A percentile compares a stretch with the other conserved stretches of the same genome.
These are phyloP conservation scores for Chlorodrepanis virens DNA, from an alignment of 2,113 vertebrate genomes.

Conservation along the genomic window DNA sequence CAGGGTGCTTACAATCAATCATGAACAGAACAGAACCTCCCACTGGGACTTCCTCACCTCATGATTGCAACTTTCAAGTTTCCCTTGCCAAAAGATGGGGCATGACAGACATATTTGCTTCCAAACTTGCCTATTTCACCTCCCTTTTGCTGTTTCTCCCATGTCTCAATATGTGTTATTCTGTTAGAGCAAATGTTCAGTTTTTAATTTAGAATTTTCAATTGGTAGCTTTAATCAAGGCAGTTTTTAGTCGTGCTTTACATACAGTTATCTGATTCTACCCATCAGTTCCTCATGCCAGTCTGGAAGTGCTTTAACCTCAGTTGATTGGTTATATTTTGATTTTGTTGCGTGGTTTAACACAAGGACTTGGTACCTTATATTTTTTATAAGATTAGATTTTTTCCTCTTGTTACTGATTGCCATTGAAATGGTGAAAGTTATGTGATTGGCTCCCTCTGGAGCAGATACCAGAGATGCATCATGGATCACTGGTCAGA, in stretches of 20 bases:
- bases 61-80: constrained; percentile 19
- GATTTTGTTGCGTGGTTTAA: constrained; percentile 20
- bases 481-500: constrained; percentile 48
- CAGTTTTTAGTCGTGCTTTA: neutral
- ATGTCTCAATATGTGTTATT: neutral
- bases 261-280: neutral
- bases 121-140: neutral
- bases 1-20: constrained; percentile 11
- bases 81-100: neutral
- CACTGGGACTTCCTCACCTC: constrained; percentile 2
- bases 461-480: constrained; percentile 24
- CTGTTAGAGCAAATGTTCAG: neutral
- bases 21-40: constrained; percentile 16
- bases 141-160: neutral
- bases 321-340: neutral
- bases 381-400: constrained; percentile 13
- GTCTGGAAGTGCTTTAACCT: neutral
- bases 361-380: neutral
- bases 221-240: neutral
- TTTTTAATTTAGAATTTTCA: neutral
- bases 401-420: constrained; percentile 44
- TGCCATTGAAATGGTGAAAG: constrained; percentile 48
- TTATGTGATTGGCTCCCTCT: constrained; percentile 54
- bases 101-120: neutral
- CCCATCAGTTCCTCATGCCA: neutral